Conservation (phyloP, 2,888 invertebrate species). For the Drosophila neoperkinsi region DNA sequence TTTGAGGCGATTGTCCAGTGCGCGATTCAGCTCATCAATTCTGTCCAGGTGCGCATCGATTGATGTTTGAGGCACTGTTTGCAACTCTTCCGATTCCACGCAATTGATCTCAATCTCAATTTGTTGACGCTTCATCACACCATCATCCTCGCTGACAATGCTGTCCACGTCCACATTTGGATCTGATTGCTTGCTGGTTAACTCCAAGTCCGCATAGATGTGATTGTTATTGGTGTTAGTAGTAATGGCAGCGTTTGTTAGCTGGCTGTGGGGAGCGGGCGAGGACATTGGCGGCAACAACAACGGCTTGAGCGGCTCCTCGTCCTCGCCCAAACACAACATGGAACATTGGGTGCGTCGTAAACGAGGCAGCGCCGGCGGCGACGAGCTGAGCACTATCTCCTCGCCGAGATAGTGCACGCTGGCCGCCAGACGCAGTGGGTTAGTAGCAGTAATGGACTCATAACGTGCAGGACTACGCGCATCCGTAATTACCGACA, state of each 20-base stretch:
- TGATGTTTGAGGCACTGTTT: constrained; percentile 70
- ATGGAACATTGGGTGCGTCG: constrained; percentile 82
- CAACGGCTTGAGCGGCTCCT: constrained; percentile 40
- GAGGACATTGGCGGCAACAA: constrained; percentile 17
- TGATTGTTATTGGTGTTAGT: constrained; percentile 81
- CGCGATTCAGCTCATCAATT: constrained; percentile 84
- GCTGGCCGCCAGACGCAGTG: constrained; percentile 83
- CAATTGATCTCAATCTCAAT: constrained; percentile 80
- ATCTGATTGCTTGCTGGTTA: constrained; percentile 25
- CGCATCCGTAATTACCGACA: constrained; percentile 84
- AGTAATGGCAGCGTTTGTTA: constrained; percentile 54
- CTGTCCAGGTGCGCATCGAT: constrained; percentile 84
- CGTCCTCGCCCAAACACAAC: constrained; percentile 82
- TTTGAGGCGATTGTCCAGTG: constrained; percentile 82
- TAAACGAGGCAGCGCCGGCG: constrained; percentile 73
- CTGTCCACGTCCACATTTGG: constrained; percentile 39
- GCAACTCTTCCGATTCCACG: constrained; percentile 25
- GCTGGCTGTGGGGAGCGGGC: constrained; percentile 27
- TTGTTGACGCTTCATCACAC: constrained; percentile 47
- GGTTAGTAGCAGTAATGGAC: constrained; percentile 79
- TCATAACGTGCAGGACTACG: constrained; percentile 81
- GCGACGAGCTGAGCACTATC: constrained; percentile 58
- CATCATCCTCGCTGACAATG: constrained; percentile 54
- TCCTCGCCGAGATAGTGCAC: constrained; percentile 80
- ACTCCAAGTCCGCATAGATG: constrained; percentile 83